Percentiles rank a stretch among this genome's conserved stretches.
Conservation (phyloP, 2,113 vertebrate genomes). For the Ramphastos sulfuratus region DNA sequence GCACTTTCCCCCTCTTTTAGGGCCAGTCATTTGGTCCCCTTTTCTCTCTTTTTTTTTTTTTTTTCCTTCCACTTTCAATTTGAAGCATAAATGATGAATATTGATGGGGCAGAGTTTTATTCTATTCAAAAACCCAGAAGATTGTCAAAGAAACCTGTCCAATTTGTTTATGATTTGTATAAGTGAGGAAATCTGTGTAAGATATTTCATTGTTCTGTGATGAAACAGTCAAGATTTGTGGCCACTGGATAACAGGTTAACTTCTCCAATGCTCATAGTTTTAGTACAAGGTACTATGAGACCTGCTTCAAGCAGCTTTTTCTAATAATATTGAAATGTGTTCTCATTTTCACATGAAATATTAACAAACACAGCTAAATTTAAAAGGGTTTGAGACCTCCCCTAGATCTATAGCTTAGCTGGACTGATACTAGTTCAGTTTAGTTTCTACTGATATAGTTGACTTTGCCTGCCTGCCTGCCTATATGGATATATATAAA, state of each 20-base stretch:
- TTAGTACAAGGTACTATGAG: not conserved
- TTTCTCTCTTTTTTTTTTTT: not conserved
- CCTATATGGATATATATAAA: not conserved
- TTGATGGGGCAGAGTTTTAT: not conserved
- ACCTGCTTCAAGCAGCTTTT: not conserved
- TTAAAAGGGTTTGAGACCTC: not conserved
- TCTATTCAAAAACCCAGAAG: not conserved
- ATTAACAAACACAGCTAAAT: not conserved
- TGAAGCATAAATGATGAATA: not conserved
- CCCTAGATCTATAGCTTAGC: not conserved
- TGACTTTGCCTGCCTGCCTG: not conserved
- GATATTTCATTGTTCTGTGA: no score
- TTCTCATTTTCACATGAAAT: not conserved
- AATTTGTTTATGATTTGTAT: not conserved
- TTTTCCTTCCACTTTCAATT: not conserved
- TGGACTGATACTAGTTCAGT: no score
- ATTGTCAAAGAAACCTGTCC: not conserved
- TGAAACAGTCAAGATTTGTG: not conserved
- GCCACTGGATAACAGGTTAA: not conserved
- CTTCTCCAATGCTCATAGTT: not conserved
- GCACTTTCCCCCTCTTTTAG: not conserved
- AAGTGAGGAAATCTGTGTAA: not conserved
- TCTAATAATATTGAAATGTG: not conserved
- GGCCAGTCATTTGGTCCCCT: slow-evolving; percentile 30
- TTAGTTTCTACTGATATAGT: not conserved